A percentile compares a stretch with the other conserved stretches of the same genome.
These are phyloP conservation scores for Caradrina kadenii DNA, from an alignment of 2,888 invertebrate genomes.

Conservation along the genomic window DNA sequence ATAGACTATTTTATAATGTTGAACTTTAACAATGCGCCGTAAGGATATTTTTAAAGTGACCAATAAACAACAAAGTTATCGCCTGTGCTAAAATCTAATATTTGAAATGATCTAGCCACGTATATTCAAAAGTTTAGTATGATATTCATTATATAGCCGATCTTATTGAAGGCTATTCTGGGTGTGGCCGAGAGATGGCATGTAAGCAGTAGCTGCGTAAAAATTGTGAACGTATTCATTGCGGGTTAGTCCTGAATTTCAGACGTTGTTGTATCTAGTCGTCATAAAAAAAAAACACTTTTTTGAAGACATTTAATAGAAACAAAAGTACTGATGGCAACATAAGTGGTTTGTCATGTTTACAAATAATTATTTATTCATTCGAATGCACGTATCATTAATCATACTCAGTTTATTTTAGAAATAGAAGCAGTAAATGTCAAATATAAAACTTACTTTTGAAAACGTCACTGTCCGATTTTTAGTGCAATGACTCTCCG, in stretches of 20 bases:
- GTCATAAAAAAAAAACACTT: neutral
- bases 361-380: neutral
- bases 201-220: neutral
- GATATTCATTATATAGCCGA: too few relatives aligned
- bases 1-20: neutral
- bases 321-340: neutral
- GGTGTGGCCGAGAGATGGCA: slow-evolving; percentile 15
- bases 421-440: neutral
- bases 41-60: neutral
- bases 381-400: neutral
- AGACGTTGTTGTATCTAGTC: neutral
- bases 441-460: neutral
- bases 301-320: neutral
- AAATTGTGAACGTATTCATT: neutral
- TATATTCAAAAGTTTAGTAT: slow-evolving; percentile 9
- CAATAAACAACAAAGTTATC: too few relatives aligned
- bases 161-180: neutral
- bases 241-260: neutral
- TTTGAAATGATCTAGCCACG: too few relatives aligned
- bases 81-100: too few relatives aligned
- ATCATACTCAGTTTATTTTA: neutral
- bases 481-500: slow-evolving; percentile 5
- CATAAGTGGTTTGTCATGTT: slow-evolving; percentile 16
- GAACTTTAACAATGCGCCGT: neutral
- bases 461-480: slow-evolving; percentile 1